Base-by-base conservation (phyloP, 1,140 invertebrate species). In the Polypedilum pembai region DNA sequence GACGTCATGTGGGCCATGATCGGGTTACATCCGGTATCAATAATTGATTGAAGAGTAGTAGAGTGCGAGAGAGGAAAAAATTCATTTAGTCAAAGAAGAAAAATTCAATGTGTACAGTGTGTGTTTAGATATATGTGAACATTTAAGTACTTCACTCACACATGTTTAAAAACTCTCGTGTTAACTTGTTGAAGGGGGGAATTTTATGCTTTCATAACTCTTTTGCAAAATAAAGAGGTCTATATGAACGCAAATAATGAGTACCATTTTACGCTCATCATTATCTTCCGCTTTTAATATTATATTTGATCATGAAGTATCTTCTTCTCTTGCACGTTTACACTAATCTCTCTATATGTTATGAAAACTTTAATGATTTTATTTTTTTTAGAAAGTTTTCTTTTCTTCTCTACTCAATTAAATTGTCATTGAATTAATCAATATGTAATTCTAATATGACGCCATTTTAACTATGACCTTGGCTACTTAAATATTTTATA, bases 1-100 rank as follows among this genome's bases (percentile, higher is more conserved):
- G 65, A 69, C 65, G 65, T 69, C 65, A 69, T 69, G 65, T 21
- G 15, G 65, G 17, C 20, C 20, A 21, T 20, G 65, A 69, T 69
- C 18, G 65, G 18, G 18, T 21, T 69, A 69, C 65, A 69, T 69
- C 65, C 65, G 65, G 65, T 69, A 69, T 21, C 65, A 69, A 69
- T 69, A n/a, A 56, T 56, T 56, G 45, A 56, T 56, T 56, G 45
- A 56, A 56, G n/a, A 56, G 45, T 56, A 56, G 45, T 56, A 56
- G 4, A 56, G 8, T 12, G 45, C 4, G 12, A 56, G 45, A 56
- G 24, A n/a, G 24, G 5, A 33, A 33, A 33, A 33, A 33, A 33
- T 33, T 33, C 24, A 33, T 45, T 45, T 15, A 45, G 8, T 15
- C 12, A n/a, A 56, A 56, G 12, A n/a, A 56, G 41, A 45, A 15